These are phyloP conservation scores for Temnothorax rugatulus DNA, from an alignment of 2,888 invertebrate genomes.

Conservation along the genomic window DNA sequence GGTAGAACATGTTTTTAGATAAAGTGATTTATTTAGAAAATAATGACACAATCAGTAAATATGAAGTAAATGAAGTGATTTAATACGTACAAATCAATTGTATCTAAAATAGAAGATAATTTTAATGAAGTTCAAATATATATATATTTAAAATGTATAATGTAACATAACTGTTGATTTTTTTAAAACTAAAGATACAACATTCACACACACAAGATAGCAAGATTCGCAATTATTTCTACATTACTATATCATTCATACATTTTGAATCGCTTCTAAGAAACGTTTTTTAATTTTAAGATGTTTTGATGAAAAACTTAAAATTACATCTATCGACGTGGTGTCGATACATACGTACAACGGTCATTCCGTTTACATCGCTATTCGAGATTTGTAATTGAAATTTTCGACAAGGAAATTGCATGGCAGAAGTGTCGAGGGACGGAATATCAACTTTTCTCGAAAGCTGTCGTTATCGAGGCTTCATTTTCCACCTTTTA, in stretches of 20 bases:
- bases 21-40: neutral
- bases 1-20: neutral
- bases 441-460: constrained; percentile 20
- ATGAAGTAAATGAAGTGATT: neutral
- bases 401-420: constrained; percentile 47
- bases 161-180: neutral
- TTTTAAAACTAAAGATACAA: neutral
- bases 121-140: neutral
- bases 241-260: neutral
- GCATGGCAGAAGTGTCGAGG: constrained; percentile 1
- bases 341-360: constrained; percentile 6
- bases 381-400: constrained; percentile 43
- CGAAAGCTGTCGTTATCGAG: constrained; percentile 34
- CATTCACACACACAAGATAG: neutral
- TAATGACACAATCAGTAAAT: neutral
- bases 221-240: neutral
- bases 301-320: neutral
- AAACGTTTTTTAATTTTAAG: neutral
- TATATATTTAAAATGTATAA: neutral
- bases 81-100: neutral
- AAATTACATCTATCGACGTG: neutral
- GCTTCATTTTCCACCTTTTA: constrained; percentile 36
- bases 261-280: neutral
- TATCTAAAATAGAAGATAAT: neutral
- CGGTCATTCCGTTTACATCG: neutral